Evolutionary conservation across 2,888 invertebrate species (phyloP).

Genomic region (Andrena haemorrhoa): DNA sequence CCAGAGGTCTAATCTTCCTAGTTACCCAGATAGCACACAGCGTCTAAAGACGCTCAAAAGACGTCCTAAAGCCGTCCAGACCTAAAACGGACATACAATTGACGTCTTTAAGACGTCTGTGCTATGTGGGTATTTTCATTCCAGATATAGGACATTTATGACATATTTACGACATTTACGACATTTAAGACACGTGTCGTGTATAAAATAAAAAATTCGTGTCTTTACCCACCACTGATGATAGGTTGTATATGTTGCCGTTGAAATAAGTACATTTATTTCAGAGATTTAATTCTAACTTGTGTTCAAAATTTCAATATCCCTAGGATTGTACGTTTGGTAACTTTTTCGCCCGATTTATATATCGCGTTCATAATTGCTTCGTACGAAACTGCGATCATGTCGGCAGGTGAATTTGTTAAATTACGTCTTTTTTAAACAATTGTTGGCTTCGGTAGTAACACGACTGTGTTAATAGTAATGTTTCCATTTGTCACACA

Average conservation of each 20-base stretch:
- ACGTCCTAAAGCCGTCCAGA: too few relatives aligned
- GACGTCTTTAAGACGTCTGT: too few relatives aligned
- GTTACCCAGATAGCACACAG: too few relatives aligned
- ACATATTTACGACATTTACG: too few relatives aligned
- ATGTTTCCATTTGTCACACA: background rate
- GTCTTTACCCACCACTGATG: too few relatives aligned
- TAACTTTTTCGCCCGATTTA: conserved; percentile 16
- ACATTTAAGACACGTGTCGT: too few relatives aligned
- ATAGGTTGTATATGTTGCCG: background rate
- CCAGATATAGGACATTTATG: too few relatives aligned
- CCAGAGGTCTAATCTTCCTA: too few relatives aligned
- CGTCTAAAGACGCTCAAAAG: too few relatives aligned
- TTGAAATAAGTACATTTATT: background rate
- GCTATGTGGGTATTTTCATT: too few relatives aligned
- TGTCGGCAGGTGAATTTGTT: conserved; percentile 40
- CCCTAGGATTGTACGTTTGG: conserved; percentile 29
- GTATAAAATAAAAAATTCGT: too few relatives aligned
- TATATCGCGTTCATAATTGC: conserved; percentile 2
- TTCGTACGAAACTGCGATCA: conserved; percentile 4
- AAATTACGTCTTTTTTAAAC: background rate
- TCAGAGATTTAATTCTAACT: background rate
- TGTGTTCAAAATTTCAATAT: conserved; percentile 9
- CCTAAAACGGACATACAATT: too few relatives aligned
- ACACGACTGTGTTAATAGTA: background rate
- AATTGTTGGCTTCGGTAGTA: background rate